phyloP scores from a whole-genome alignment of 2,113 vertebrate species.

The Lepidothrix coronata region DNA sequence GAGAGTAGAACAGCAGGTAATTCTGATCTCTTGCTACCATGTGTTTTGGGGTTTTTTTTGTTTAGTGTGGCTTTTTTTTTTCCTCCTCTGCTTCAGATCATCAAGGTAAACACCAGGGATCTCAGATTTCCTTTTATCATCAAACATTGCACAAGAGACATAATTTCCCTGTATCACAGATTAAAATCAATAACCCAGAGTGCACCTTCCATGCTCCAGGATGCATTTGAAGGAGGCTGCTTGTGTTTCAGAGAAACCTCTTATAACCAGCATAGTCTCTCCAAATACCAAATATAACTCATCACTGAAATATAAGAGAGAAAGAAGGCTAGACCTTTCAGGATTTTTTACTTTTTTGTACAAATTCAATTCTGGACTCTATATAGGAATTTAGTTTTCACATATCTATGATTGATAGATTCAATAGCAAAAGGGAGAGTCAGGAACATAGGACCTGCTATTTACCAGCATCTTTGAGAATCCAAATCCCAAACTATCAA shows the following conservation, averaged over 20 bases:
- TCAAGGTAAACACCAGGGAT: background rate
- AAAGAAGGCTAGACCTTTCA: background rate
- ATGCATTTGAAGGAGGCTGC: background rate
- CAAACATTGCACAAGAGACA: background rate
- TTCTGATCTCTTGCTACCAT: background rate
- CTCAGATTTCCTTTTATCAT: background rate
- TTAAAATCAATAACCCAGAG: background rate
- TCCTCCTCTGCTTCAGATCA: background rate
- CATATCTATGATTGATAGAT: background rate
- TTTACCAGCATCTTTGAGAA: background rate
- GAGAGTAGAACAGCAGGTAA: background rate
- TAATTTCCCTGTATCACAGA: background rate
- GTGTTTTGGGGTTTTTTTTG: rapidly evolving
- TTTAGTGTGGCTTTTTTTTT: background rate
- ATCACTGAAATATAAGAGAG: background rate
- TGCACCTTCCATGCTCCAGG: background rate
- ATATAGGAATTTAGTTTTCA: background rate
- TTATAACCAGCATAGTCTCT: background rate
- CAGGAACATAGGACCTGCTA: background rate
- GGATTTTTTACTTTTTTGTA: background rate
- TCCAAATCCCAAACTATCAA: background rate
- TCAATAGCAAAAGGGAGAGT: background rate
- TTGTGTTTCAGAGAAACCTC: background rate
- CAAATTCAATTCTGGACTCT: background rate
- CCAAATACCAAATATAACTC: background rate